Evolutionary conservation across 2,113 vertebrate genomes (phyloP), one percentile per base, ranked within the genome.

Genomic region (Psittacula cyanocephala): DNA sequence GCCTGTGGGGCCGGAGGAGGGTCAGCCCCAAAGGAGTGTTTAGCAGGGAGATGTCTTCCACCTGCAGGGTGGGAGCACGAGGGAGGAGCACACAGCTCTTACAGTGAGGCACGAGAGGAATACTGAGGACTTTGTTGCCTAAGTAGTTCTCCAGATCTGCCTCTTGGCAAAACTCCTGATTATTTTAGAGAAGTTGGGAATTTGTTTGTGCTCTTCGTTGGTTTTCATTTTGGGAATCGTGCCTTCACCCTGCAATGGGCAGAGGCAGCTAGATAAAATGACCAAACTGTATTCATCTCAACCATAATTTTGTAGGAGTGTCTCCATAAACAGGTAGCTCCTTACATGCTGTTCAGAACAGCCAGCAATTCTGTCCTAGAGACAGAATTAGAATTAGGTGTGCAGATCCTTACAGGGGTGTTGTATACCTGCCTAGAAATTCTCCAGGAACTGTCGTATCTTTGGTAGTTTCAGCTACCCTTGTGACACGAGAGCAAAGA

Each of bases 121-220:
- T 23, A 50, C 25, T 1, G n/a, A 53, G 55, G 41, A 15, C 46
- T 78, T 86, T 6, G 3, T 43, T 41, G 43, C 28, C 41, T 49
- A 74, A 70, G 68, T 28, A 75, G 24, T 67, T 94, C 84, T 79
- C 81, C 81, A 67, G 78, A 72, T 88, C 39, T 82, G 78, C 28
- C 53, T 81, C 41, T 85, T 89, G 80, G 49, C 76, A 88, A 93
- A 92, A 88, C 23, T 82, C 62, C 33, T 78, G 50, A 39, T 77
- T 80, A 29, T 81, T 95, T 92, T 74, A 63, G 50, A 88, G 50
- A 55, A 50, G n/a, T 33, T 74, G 68, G 59, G 72, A 91, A 70
- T 86, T 91, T 6, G 10, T 63, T 70, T 76, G 27, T 8, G 15
- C 43, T 88, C 47, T 81, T 63, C 49, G 24, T 43, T 81, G 33